A percentile compares a stretch with the other conserved stretches of the same genome.
Conservation (phyloP, 1,140 invertebrate genomes). For the Saxidomus purpurata region DNA sequence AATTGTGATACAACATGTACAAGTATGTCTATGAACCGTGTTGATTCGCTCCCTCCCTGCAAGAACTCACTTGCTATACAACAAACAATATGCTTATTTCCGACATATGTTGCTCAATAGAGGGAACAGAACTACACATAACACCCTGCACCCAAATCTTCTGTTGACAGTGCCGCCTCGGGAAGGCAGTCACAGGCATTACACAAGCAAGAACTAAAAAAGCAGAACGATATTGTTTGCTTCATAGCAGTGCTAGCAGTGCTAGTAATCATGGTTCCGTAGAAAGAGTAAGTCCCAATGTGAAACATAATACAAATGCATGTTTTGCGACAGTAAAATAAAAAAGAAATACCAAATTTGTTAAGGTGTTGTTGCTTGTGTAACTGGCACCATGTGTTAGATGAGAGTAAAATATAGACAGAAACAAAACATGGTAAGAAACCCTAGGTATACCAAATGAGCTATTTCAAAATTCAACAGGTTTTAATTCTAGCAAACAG, state of each 20-base stretch:
- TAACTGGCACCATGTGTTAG: conserved; percentile 22
- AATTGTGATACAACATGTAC: not conserved
- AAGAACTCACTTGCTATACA: not conserved
- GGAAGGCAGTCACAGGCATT: conserved; percentile 19
- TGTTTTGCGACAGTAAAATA: not conserved
- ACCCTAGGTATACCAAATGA: not conserved
- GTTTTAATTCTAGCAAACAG: too few relatives aligned
- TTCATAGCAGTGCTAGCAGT: not conserved
- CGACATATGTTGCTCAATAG: not conserved
- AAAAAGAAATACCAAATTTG: not conserved
- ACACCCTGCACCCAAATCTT: conserved; percentile 29
- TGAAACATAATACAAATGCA: not conserved
- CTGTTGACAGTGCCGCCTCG: conserved; percentile 32
- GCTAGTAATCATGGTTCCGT: not conserved
- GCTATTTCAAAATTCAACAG: not conserved
- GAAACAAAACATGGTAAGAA: not conserved
- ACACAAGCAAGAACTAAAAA: conserved; percentile 25
- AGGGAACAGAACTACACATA: too few relatives aligned
- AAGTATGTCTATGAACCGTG: not conserved
- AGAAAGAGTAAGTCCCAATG: not conserved
- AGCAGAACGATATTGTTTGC: not conserved
- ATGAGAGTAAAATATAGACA: not conserved
- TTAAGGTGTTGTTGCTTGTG: not conserved
- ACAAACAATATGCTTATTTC: too few relatives aligned
- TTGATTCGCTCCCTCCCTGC: not conserved